phyloP scores from a whole-genome alignment of 2,113 vertebrate genomes.

The Propithecus coquereli region DNA sequence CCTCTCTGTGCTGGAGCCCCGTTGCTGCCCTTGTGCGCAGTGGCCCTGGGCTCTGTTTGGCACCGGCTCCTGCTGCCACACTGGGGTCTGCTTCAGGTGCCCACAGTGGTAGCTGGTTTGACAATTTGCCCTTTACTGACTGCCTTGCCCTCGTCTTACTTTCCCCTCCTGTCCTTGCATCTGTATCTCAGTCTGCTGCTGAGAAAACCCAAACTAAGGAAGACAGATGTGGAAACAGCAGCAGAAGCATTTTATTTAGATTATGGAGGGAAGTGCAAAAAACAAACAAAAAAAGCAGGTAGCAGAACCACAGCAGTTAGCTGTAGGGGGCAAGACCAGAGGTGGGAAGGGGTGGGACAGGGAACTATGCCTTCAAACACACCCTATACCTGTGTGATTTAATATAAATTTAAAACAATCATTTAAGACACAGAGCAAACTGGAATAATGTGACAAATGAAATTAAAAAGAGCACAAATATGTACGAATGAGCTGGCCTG shows the following conservation, averaged over 20 bases:
- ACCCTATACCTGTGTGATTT: neutral
- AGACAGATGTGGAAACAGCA: neutral
- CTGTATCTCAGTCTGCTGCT: neutral
- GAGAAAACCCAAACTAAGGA: neutral
- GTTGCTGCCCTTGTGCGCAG: neutral
- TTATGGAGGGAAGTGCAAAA: neutral
- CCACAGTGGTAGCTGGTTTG: neutral
- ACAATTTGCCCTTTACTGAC: neutral
- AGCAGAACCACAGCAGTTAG: neutral
- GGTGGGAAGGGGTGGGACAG: neutral
- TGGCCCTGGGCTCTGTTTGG: neutral
- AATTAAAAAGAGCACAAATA: neutral
- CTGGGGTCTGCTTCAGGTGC: neutral
- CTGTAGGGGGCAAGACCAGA: neutral
- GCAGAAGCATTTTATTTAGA: neutral
- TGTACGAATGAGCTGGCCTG: neutral
- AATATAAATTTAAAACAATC: neutral
- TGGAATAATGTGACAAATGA: neutral
- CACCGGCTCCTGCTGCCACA: no score
- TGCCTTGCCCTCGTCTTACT: neutral
- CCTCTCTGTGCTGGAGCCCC: neutral
- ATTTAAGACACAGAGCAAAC: neutral
- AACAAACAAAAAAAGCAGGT: neutral
- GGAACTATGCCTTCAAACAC: neutral
- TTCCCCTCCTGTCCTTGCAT: neutral